Percentiles rank a stretch among this genome's conserved stretches.
Conservation (phyloP, 2,113 vertebrate species). For the Indicator maculatus region DNA sequence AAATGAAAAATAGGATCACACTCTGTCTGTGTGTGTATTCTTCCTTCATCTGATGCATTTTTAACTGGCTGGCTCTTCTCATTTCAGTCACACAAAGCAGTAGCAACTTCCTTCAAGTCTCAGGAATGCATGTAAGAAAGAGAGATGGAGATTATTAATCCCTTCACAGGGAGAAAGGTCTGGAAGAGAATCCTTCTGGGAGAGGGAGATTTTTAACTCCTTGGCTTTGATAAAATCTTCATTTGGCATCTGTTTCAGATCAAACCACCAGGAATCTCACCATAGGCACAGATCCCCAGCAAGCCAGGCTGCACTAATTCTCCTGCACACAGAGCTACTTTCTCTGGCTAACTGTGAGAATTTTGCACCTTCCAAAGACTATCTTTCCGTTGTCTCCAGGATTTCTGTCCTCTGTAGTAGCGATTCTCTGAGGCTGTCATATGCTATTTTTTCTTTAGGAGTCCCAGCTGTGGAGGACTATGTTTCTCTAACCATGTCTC, state of each 20-base stretch:
- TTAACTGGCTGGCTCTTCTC: not conserved
- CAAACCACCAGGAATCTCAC: constrained; percentile 11
- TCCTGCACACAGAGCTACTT: constrained; percentile 1
- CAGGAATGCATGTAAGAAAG: constrained; percentile 9
- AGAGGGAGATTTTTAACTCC: constrained; percentile 41
- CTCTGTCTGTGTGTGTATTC: not conserved
- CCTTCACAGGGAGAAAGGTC: not conserved
- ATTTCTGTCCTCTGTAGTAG: not conserved
- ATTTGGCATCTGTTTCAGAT: constrained; percentile 43
- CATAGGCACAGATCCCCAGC: constrained; percentile 31
- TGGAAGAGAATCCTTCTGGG: constrained; percentile 5
- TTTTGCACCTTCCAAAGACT: constrained; percentile 37
- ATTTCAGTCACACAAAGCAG: constrained; percentile 14
- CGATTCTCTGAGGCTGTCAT: not conserved
- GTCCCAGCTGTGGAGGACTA: constrained; percentile 16
- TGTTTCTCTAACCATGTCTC: not conserved
- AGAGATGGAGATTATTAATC: not conserved
- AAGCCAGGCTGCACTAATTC: constrained; percentile 1
- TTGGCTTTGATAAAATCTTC: constrained; percentile 51
- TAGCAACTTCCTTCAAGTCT: not conserved
- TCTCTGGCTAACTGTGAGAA: constrained; percentile 34
- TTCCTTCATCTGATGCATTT: not conserved
- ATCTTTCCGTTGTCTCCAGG: constrained; percentile 22
- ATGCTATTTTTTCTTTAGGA: not conserved
- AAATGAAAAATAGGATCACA: not conserved